These are phyloP conservation scores for Temnothorax ravouxi DNA, from an alignment of 2,888 invertebrate genomes.

Conservation along the genomic window DNA sequence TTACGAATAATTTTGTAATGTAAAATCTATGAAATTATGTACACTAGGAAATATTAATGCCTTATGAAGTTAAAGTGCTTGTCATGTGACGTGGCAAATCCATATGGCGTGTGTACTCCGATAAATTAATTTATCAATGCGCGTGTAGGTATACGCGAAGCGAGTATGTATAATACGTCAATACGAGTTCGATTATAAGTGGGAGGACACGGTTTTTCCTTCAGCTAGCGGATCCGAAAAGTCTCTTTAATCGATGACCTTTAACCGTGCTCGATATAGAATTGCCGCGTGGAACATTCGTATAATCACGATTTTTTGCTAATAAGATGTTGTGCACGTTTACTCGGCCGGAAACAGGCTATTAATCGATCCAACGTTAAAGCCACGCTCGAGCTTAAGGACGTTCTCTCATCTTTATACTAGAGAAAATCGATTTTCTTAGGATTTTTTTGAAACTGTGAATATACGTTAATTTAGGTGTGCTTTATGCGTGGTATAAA, in stretches of 20 bases:
- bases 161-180: background rate
- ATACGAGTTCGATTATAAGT: background rate
- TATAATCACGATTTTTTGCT: background rate
- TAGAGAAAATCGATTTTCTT: no score
- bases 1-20: background rate
- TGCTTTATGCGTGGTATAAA: no score
- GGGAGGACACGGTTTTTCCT: background rate
- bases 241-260: background rate
- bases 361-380: slow-evolving; percentile 34
- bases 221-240: background rate
- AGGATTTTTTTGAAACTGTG: no score
- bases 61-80: background rate
- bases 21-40: background rate
- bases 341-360: background rate
- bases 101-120: background rate
- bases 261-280: background rate
- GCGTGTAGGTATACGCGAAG: background rate
- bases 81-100: background rate
- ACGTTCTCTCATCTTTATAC: no score
- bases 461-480: no score
- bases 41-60: background rate
- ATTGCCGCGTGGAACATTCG: background rate
- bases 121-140: background rate
- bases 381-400: slow-evolving; percentile 10
- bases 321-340: slow-evolving; percentile 8